phyloP scores from a whole-genome alignment of 2,113 vertebrate genomes.

The Condylura cristata region DNA sequence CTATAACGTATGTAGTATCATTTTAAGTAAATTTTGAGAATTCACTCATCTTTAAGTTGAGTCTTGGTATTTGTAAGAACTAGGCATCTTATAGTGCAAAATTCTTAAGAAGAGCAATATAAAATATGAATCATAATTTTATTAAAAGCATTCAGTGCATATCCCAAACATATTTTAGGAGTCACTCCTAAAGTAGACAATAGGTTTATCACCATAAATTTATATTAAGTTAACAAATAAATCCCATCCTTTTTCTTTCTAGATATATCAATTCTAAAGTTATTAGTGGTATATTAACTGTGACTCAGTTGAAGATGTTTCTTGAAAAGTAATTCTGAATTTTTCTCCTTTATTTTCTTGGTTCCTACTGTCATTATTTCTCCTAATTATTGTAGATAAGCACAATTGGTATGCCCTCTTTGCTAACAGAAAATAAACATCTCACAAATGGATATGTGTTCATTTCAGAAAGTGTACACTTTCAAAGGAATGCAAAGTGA shows the following conservation, averaged over 20 bases:
- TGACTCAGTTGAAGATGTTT: not conserved
- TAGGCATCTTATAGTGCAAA: not conserved
- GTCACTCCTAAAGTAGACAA: not conserved
- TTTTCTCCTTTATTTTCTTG: not conserved
- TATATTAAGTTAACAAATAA: not conserved
- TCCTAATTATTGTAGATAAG: not conserved
- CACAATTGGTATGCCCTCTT: not conserved
- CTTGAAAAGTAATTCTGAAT: constrained; percentile 15
- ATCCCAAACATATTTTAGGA: not conserved
- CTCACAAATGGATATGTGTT: not conserved
- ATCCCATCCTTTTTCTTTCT: not conserved
- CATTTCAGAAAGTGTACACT: constrained; percentile 13
- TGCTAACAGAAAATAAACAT: constrained; percentile 9
- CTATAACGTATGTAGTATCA: not conserved
- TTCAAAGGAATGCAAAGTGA: not conserved
- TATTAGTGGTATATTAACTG: not conserved
- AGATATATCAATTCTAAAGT: not conserved
- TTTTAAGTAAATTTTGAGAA: constrained; percentile 31
- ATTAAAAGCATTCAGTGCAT: constrained; percentile 11
- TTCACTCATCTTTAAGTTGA: constrained; percentile 34
- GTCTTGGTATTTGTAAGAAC: constrained; percentile 32
- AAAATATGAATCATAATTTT: constrained; percentile 53
- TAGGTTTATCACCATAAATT: constrained; percentile 24
- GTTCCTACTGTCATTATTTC: not conserved
- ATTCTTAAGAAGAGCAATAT: not conserved